Evolutionary conservation across 2,888 invertebrate species (phyloP).

Genomic region (Leptothorax acervorum): DNA sequence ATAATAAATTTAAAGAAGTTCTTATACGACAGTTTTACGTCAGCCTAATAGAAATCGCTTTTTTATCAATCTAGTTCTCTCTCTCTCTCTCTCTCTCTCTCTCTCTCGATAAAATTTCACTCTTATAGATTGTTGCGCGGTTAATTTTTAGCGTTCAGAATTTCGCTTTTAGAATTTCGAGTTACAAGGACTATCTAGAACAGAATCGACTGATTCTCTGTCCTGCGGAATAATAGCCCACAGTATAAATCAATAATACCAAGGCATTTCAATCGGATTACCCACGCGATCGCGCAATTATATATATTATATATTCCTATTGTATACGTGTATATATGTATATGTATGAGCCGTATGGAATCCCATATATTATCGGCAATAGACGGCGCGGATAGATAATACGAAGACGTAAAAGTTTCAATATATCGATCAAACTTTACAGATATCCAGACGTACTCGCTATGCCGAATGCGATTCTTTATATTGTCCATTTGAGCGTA

Average conservation of each 20-base stretch:
- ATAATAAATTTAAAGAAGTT: slow-evolving; percentile 53
- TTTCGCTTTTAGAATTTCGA: not conserved
- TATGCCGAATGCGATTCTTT: not conserved
- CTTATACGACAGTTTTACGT: slow-evolving; percentile 34
- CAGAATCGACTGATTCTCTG: slow-evolving; percentile 35
- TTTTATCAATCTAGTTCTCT: not conserved
- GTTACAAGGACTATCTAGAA: not conserved
- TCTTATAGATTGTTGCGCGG: not conserved
- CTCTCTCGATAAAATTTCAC: not conserved
- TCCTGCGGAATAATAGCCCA: slow-evolving; percentile 38
- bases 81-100: not conserved
- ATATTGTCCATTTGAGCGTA: not conserved
- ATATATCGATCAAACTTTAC: slow-evolving; percentile 30
- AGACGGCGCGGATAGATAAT: slow-evolving; percentile 27
- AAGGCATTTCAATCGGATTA: slow-evolving; percentile 64
- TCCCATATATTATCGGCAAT: slow-evolving; percentile 55
- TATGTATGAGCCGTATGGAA: slow-evolving; percentile 37
- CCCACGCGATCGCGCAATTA: slow-evolving; percentile 49
- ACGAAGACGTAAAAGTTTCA: slow-evolving; percentile 27
- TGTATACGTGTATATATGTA: not conserved
- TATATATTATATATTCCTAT: slow-evolving; percentile 58
- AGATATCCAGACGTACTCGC: not conserved
- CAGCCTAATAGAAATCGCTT: slow-evolving; percentile 12
- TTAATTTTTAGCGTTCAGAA: slow-evolving; percentile 24
- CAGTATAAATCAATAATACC: slow-evolving; percentile 65